These are phyloP conservation scores for Pachycephus smyrnensis DNA, from an alignment of 2,888 invertebrate species.

Conservation along the genomic window DNA sequence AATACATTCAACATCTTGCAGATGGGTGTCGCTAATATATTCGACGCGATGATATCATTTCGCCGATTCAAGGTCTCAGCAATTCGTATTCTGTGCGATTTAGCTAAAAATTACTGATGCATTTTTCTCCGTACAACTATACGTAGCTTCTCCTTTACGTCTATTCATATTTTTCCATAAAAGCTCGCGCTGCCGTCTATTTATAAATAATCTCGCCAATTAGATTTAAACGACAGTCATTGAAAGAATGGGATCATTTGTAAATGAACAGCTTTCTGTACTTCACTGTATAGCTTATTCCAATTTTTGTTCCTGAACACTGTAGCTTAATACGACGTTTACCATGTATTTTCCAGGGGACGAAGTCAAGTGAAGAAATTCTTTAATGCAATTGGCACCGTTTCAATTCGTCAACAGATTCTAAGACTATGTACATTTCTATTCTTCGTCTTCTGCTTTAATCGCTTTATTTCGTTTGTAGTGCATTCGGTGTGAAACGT, in stretches of 20 bases:
- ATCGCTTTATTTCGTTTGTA: background rate
- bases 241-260: background rate
- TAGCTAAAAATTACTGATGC: background rate
- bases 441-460: background rate
- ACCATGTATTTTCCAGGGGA: constrained; percentile 22
- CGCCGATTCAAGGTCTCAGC: constrained; percentile 59
- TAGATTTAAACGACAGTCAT: background rate
- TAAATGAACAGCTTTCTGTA: background rate
- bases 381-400: constrained; percentile 13
- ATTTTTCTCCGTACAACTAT: background rate
- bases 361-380: constrained; percentile 25
- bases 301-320: background rate
- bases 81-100: background rate
- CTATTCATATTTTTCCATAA: background rate
- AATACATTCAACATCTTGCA: constrained; percentile 54
- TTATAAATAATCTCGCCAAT: background rate
- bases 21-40: constrained; percentile 54
- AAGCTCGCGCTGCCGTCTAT: background rate
- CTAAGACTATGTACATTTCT: background rate
- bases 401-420: background rate
- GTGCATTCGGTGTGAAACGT: no score
- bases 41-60: constrained; percentile 51
- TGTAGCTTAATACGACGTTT: constrained; percentile 13
- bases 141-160: background rate
- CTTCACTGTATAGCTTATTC: background rate